Base-by-base conservation (phyloP, 92 coral and sea anemone species). In the Epizoanthus scotinus region DNA sequence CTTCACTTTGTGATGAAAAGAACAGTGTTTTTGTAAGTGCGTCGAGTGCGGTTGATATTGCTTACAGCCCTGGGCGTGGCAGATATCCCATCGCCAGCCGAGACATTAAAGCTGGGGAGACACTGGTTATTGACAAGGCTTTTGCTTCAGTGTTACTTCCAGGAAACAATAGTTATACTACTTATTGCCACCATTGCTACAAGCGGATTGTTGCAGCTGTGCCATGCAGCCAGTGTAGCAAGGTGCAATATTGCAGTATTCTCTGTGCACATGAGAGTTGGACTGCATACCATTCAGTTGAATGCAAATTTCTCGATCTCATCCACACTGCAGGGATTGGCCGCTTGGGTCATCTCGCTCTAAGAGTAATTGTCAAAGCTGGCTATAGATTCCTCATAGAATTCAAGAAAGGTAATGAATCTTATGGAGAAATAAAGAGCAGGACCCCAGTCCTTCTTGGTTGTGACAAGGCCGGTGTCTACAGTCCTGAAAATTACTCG, bases 81-180 rank as follows among this genome's bases (percentile, higher is more conserved):
- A 86, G 99, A 27, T 83, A 89, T 67, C 86, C 91, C 24, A 85
- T 93, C 38, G 98, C 99, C 26, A 84, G 89, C 38, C 87, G 82
- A 70, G 93, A 96, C 62, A 87, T 96, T 27, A 75, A 78, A 34
- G 91, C 91, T 8, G 99, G 99, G 5, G 99, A 96, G 29, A 87
- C 87, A n/a, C 26, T 96, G 50, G 86, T 94, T 63, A 85, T 89
- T n/a, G 99, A 96, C 71, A 81, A 90, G 55, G 97, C 99, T 19
- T 96, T 84, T 88, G 99, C 99, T 14, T 96, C 98, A 24, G 98
- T 96, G 20, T 79, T 96, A 36, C 93, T 93, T 28, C 91, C 92
- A 27, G 86, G 65, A 57, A 88, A 91, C 67, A 59, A 87, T 10
- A n/a, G n/a, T n/a, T n/a, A n/a, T n/a, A 70, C 25, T 17, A 89